These are phyloP conservation scores for Drosophila arawakana DNA, from an alignment of 1,140 invertebrate species.

Conservation along the genomic window DNA sequence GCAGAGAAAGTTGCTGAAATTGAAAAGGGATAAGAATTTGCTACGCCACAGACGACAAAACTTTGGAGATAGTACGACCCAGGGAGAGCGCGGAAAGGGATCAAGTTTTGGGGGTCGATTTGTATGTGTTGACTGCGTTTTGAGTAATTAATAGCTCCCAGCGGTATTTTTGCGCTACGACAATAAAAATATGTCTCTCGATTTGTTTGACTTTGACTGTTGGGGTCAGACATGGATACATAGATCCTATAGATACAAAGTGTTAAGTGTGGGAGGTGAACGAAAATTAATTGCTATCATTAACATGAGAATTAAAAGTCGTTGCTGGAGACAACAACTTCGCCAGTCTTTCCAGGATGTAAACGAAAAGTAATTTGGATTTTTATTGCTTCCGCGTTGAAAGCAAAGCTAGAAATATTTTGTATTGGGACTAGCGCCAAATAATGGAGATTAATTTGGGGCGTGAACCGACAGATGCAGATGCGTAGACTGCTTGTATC, in stretches of 20 bases:
- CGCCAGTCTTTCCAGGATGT: constrained; percentile 71
- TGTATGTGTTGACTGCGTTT: constrained; percentile 39
- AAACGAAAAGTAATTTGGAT: constrained; percentile 80
- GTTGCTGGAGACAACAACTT: constrained; percentile 18
- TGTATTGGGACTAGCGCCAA: constrained; percentile 19
- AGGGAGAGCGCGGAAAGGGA: not conserved
- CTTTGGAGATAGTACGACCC: not conserved
- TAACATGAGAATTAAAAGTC: constrained; percentile 59
- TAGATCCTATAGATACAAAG: too few relatives aligned
- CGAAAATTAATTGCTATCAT: constrained; percentile 79
- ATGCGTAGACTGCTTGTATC: constrained; percentile 10
- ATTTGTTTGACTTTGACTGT: constrained; percentile 71
- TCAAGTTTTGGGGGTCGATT: not conserved
- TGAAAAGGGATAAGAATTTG: constrained; percentile 77
- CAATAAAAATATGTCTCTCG: constrained; percentile 78
- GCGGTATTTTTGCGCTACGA: constrained; percentile 67
- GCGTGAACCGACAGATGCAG: constrained; percentile 62
- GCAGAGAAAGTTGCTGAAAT: constrained; percentile 55
- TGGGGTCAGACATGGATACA: constrained; percentile 21
- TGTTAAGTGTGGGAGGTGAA: constrained; percentile 40
- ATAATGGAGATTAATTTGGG: constrained; percentile 80
- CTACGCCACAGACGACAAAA: constrained; percentile 29
- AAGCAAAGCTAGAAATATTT: constrained; percentile 40
- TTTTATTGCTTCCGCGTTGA: constrained; percentile 82
- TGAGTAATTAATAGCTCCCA: constrained; percentile 80